Evolutionary conservation across 2,113 vertebrate genomes (phyloP), one percentile per base, ranked within the genome.

Genomic region (Ptyas mucosa): DNA sequence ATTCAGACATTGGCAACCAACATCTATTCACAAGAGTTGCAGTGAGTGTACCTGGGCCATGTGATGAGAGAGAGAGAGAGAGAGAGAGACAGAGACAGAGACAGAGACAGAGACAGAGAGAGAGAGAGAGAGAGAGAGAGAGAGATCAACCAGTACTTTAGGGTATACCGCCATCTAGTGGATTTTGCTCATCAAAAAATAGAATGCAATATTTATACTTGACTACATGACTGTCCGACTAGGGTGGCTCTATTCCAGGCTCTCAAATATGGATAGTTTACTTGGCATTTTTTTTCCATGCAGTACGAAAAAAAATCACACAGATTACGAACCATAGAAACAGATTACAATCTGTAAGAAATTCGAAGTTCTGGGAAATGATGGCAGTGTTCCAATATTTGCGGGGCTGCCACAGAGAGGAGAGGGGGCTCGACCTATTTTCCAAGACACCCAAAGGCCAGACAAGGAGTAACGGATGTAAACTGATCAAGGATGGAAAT

Each of bases 101-200:
- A 61, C 10, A 12, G 26, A n/a, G n/a, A n/a, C 9, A 64, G 58
- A 64, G 26, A 61, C 10, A 12, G n/a, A n/a, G n/a, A n/a, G n/a
- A 29, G 26, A 29, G 57, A 61, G 57, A 11, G 24, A 26, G 58
- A 8, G 21, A 11, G 57, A 11, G 61, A 29, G 61, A 12, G 26
- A 12, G 26, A 5, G 26, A 15, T 23, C 20, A 93, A 46, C 46
- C 85, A 95, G 93, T 94, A 94, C 90, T 91, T 97, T 94, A 92
- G 96, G 92, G 51, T 94, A 87, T 89, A 85, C 95, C 96, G 97
- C 95, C 97, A 96, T 58, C 97, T 97, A 96, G 95, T 91, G 96
- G 96, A 39, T 88, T 29, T 93, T 93, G 2, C 0, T 90, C 6
- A 20, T 53, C 54, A 57, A 54, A 94, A 93, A 85, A 0, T 0